Evolutionary conservation across 2,113 vertebrate species (phyloP).

Genomic region (Lagopus leucura): DNA sequence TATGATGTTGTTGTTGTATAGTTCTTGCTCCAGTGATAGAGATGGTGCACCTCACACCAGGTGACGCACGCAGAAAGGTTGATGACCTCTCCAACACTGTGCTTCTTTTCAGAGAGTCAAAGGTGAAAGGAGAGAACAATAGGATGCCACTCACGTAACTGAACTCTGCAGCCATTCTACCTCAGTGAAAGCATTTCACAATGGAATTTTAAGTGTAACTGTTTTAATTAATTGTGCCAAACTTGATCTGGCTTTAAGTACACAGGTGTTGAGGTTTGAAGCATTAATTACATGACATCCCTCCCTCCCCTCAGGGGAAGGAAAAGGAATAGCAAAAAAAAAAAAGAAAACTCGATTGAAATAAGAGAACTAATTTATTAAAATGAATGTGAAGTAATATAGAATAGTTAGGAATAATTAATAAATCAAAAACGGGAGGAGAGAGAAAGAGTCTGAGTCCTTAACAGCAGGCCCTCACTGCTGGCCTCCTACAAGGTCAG

Average conservation of each 20-base stretch:
- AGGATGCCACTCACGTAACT: neutral
- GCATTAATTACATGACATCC: no score
- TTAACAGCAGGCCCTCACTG: no score
- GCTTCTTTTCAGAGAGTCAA: neutral
- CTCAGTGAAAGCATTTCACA: fast-evolving
- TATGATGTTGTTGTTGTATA: neutral
- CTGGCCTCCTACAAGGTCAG: no score
- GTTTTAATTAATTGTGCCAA: neutral
- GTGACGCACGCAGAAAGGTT: fast-evolving
- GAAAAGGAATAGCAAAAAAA: no score
- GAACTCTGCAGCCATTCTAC: fast-evolving
- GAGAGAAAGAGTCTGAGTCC: no score
- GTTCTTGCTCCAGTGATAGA: neutral
- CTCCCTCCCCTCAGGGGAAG: no score
- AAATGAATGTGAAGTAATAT: no score
- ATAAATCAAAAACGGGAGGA: no score
- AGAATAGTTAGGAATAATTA: no score
- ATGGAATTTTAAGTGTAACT: neutral
- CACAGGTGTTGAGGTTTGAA: no score
- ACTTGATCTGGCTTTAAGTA: neutral
- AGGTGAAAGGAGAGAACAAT: fast-evolving
- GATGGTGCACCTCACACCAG: fast-evolving
- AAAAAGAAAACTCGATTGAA: no score
- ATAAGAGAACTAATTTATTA: no score
- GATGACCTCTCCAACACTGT: neutral